These are phyloP conservation scores for Azemiops feae DNA, from an alignment of 2,113 vertebrate species.

Conservation along the genomic window DNA sequence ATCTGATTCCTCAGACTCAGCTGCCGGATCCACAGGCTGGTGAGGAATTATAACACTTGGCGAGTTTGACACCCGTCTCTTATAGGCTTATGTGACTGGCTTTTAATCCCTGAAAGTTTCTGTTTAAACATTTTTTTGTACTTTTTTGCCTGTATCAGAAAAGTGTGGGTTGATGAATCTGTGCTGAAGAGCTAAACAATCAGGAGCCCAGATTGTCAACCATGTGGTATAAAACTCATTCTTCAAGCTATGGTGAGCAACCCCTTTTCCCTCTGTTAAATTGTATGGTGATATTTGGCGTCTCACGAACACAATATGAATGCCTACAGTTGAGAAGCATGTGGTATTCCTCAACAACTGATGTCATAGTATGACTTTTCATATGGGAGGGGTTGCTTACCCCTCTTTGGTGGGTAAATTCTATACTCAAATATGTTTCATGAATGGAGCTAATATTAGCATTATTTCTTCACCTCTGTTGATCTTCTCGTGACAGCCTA, in stretches of 20 bases:
- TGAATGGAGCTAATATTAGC: not conserved
- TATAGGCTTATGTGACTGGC: not conserved
- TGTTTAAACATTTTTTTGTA: slow-evolving; percentile 42
- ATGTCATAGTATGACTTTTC: not conserved
- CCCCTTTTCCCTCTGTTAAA: not conserved
- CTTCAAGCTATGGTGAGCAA: not conserved
- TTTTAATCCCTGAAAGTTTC: not conserved
- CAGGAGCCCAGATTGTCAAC: not conserved
- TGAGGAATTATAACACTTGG: no score
- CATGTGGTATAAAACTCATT: not conserved
- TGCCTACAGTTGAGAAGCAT: not conserved
- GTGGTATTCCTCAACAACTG: not conserved
- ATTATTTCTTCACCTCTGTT: not conserved
- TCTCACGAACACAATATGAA: not conserved
- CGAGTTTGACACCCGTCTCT: no score
- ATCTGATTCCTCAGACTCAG: no score
- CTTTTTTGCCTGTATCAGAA: slow-evolving; percentile 38
- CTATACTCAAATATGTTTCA: not conserved
- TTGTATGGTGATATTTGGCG: not conserved
- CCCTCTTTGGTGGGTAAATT: not conserved
- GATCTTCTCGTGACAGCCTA: slow-evolving; percentile 31
- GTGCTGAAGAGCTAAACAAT: slow-evolving; percentile 54
- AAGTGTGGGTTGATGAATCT: slow-evolving; percentile 44
- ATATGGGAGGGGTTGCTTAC: not conserved
- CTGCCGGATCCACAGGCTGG: no score